Base-by-base conservation (phyloP, 2,797 vertebrate species). In the Brachymystax lenok region DNA sequence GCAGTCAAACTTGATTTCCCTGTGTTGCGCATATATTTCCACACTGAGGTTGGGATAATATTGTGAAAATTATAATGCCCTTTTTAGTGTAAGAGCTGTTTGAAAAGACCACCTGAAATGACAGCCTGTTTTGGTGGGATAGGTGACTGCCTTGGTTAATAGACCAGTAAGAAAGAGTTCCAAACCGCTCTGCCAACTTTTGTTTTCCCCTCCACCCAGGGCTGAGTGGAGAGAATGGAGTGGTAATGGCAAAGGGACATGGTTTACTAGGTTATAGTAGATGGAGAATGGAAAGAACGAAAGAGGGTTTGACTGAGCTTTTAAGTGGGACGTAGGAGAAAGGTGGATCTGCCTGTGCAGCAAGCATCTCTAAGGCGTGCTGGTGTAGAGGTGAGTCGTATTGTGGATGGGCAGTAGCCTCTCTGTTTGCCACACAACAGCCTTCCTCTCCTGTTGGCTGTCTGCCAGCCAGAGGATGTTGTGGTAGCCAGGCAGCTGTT, bases 201-300 rank as follows among this genome's bases (percentile, higher is more conserved):
- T 46, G 40, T 46, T 46, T 12, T 13, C 40, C 40, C 40, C 10
- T 46, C 10, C 40, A 46, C 40, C 3, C 40, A 46, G 64, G 27
- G 24, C 27, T 78, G 69, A 75, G 83, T 68, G 69, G 82, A 79
- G 78, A 84, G 82, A 19, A n/a, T 59, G 56, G 19, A 59, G 56
- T 10, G 80, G 85, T 85, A 89, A 90, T 84, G 71, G 16, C 24
- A 28, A 3, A 87, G 87, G 90, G 85, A 77, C 76, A 68, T 75
- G 78, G 50, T 46, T 13, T 46, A 46, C 10, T 46, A 13, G 40
- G 40, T 10, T 46, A 10, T 46, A 46, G 10, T 46, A 46, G 40
- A 46, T 46, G 10, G 40, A 3, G 10, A 46, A 12, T 46, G 40
- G 40, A 46, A 46, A 46, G 40, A 46, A 12, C 8, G 10, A 77